Evolutionary conservation across 1,140 invertebrate species (phyloP).

Genomic region (Diorhabda sublineata): DNA sequence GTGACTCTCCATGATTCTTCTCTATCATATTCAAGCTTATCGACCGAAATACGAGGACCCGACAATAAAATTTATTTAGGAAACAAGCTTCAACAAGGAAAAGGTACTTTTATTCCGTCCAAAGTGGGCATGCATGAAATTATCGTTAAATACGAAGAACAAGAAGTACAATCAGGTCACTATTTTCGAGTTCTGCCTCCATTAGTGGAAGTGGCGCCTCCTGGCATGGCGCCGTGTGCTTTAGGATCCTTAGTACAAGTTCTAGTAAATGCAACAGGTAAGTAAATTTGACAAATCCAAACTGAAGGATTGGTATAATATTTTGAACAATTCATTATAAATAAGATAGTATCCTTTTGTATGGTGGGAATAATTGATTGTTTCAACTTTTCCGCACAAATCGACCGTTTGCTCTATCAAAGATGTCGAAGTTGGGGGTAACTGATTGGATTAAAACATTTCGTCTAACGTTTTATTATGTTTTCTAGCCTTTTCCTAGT

Average conservation of each 20-base stretch:
- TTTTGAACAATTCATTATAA: neutral
- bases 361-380: too few species aligned
- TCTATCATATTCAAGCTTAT: conserved; percentile 71
- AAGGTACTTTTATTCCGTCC: conserved; percentile 80
- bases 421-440: too few species aligned
- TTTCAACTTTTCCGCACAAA: too few species aligned
- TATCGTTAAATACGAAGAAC: conserved; percentile 59
- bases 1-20: conserved; percentile 74
- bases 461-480: too few species aligned
- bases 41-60: conserved; percentile 64
- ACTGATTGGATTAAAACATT: too few species aligned
- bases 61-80: conserved; percentile 63
- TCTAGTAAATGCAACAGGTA: conserved; percentile 81
- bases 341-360: neutral
- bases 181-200: conserved; percentile 85
- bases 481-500: too few species aligned
- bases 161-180: conserved; percentile 55
- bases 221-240: conserved; percentile 91
- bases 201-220: conserved; percentile 76
- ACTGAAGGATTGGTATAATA: neutral
- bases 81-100: conserved; percentile 64
- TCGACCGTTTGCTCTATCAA: too few species aligned
- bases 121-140: conserved; percentile 91
- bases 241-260: conserved; percentile 93
- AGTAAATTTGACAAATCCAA: neutral